phyloP scores from a whole-genome alignment of 2,888 invertebrate genomes.

The Steinernema scapterisci region DNA sequence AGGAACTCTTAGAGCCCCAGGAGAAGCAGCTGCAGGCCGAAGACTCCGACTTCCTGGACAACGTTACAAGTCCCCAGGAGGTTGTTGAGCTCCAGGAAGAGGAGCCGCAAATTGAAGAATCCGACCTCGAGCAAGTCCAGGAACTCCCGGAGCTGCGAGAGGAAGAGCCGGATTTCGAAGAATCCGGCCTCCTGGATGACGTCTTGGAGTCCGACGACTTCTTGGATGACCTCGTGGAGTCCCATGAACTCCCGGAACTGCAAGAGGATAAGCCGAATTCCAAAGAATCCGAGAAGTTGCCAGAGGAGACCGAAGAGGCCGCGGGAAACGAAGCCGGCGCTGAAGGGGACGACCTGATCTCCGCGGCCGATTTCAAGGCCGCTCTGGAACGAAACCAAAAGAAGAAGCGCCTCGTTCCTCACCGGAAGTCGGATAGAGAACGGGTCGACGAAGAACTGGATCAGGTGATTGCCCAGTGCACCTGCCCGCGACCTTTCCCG shows the following conservation, averaged over 20 bases:
- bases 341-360: conserved; percentile 90
- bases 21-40: too few species aligned
- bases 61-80: conserved; percentile 80
- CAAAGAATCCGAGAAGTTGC: background rate
- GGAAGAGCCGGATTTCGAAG: too few species aligned
- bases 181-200: too few species aligned
- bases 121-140: too few species aligned
- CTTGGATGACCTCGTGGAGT: too few species aligned
- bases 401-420: conserved; percentile 38
- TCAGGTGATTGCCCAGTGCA: conserved; percentile 89
- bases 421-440: conserved; percentile 77
- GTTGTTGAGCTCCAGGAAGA: conserved; percentile 76
- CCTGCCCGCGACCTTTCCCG: conserved; percentile 93
- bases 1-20: too few species aligned
- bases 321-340: background rate
- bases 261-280: too few species aligned
- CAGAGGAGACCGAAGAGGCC: conserved; percentile 41
- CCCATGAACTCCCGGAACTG: too few species aligned
- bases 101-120: too few species aligned
- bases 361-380: conserved; percentile 98
- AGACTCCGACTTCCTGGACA: conserved; percentile 40
- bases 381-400: conserved; percentile 79
- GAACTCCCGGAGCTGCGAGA: too few species aligned
- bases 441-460: conserved; percentile 98
- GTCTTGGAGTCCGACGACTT: too few species aligned